Percentiles rank a stretch among this genome's conserved stretches.
Evolutionary conservation across 2,797 vertebrate species (phyloP).

Genomic region (Tokudaia tokunoshimensis): DNA sequence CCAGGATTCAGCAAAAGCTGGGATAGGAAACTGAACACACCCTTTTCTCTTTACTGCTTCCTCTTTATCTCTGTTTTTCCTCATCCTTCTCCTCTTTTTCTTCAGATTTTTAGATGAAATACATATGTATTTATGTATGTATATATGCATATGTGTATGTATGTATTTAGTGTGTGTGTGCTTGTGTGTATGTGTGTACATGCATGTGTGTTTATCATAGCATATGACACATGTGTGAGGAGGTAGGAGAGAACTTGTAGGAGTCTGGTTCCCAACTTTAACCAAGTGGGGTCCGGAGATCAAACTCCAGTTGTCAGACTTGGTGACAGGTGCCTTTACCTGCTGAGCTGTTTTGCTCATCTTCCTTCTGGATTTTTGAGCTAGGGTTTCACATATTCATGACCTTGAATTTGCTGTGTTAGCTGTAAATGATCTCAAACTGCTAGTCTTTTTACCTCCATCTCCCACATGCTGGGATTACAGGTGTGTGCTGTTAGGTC

Average conservation of each 20-base stretch:
- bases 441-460: background rate
- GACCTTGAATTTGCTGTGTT: background rate
- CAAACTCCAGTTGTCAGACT: background rate
- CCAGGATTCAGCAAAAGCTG: background rate
- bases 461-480: background rate
- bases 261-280: background rate
- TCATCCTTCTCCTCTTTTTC: background rate
- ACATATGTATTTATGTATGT: background rate
- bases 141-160: background rate
- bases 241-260: background rate
- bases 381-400: background rate
- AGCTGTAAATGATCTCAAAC: background rate
- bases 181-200: too few species aligned
- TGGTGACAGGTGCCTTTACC: background rate
- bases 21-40: background rate
- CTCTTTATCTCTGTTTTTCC: background rate
- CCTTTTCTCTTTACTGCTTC: background rate
- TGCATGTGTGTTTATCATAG: background rate
- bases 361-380: background rate
- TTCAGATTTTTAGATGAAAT: background rate
- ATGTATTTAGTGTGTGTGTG: too few species aligned
- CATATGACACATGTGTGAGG: background rate
- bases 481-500: background rate
- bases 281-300: background rate
- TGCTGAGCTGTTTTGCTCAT: background rate